phyloP scores from a whole-genome alignment of 2,797 vertebrate genomes.

The Ciconia nigra region DNA sequence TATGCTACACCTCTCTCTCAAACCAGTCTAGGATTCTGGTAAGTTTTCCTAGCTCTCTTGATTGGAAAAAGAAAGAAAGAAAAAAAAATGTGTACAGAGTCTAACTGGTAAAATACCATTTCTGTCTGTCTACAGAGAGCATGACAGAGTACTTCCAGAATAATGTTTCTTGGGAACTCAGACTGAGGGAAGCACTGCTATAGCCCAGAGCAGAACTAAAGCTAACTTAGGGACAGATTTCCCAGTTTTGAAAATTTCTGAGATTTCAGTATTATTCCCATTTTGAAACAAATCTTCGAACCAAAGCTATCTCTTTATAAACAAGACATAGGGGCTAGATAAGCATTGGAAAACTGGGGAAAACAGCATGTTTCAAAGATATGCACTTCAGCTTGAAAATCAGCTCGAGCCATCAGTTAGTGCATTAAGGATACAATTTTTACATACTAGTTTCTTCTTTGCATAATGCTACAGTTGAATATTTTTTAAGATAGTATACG shows the following conservation, averaged over 20 bases:
- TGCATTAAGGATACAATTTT: not conserved
- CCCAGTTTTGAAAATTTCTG: not conserved
- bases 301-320: not conserved
- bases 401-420: not conserved
- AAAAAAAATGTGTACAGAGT: not conserved
- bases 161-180: not conserved
- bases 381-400: not conserved
- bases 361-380: not conserved
- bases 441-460: not conserved
- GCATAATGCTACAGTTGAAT: not conserved
- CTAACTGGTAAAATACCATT: not conserved
- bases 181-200: not conserved
- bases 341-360: not conserved
- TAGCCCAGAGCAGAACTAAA: not conserved
- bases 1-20: not conserved
- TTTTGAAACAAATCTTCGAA: not conserved
- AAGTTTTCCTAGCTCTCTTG: not conserved
- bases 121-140: not conserved
- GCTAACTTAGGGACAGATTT: not conserved
- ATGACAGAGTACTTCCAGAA: not conserved
- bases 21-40: not conserved
- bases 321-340: not conserved
- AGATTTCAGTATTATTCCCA: not conserved
- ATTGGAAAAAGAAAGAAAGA: not conserved
- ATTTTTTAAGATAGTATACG: not conserved